Evolutionary conservation across 2,888 invertebrate genomes (phyloP), one percentile per base, ranked within the genome.

Genomic region (Zaprionus obscuricornis): DNA sequence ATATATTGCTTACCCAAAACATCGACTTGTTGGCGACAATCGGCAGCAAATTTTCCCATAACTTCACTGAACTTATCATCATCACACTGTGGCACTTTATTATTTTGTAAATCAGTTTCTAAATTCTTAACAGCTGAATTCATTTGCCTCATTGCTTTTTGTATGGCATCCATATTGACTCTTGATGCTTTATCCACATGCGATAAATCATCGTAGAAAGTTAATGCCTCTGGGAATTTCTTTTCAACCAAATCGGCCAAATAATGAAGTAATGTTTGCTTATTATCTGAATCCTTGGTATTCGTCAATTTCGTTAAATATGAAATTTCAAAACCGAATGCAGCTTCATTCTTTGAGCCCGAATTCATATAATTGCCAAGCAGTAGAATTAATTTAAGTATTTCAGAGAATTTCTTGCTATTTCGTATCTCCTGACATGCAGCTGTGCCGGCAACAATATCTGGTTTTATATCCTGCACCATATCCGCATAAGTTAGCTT

Each of bases 291-390:
- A 87, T 98, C 97, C 91, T 99, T 99, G n/a, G 96, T 97, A 57
- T 95, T 93, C 2, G 95, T 95, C 66, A 97, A 91, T 93, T 99
- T 98, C 0, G 98, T 96, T 6, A 99, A 92, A 88, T 96, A 98
- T 88, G 95, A 97, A 81, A 99, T 97, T 90, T 99, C 98, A 90
- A 99, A 99, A 0, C 98, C 99, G 83, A 96, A 96, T 0, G 98
- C 97, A 69, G 96, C 96, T 1, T 96, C 98, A 87, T 98, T 98
- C 85, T 95, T 95, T 4, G 97, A 96, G 0, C 98, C 98, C 0
- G 97, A 94, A 90, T 99, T 99, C 96, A 99, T 97, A 86, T 96
- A 98, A 91, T 99, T 99, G 2, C 99, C 99, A 14, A 98, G 91
- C 7, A 98, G 90, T 0, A 99, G 91, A 59, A 99, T 93, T 0